Base-by-base conservation (phyloP, 2,888 invertebrate genomes). In the Fragum sueziense region DNA sequence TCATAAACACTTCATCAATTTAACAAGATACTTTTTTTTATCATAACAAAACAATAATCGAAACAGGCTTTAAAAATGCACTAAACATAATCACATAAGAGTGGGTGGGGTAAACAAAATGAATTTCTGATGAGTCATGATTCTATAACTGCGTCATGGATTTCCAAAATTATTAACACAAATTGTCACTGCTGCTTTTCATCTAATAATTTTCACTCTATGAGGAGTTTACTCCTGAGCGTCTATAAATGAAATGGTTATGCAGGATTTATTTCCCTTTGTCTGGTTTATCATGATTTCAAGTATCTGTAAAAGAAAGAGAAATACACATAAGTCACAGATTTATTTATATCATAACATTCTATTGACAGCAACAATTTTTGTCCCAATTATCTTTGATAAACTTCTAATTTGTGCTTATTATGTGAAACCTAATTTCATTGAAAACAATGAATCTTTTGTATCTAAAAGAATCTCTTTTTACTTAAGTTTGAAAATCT, bases 251-350 rank as follows among this genome's bases (percentile, higher is more conserved):
- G 54, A 31, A 54, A 57, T 54, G 37, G 7, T 27, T 17, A 29
- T 54, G 29, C 65, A 54, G 73, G 68, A 59, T 65, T n/a, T 74
- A 67, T 11, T 29, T 41, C 65, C 74, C 74, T 59, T 73, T 74
- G 74, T 74, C 74, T 37, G 52, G 57, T 68, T 74, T 33, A 83
- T 86, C 86, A 87, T 65, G 86, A 87, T 70, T 87, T 87, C 70
- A 87, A 80, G 75, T 87, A 87, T 69, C 86, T 87, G 80, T 69
- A 85, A 84, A 59, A 65, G 25, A 54, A 22, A 29, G 17, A n/a
- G n/a, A n/a, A n/a, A n/a, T n/a, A n/a, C n/a, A n/a, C n/a, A n/a
- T n/a, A n/a, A n/a, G n/a, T n/a, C n/a, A n/a, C n/a, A n/a, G n/a
- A n/a, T n/a, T n/a, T n/a, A n/a, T n/a, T n/a, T n/a, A n/a, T n/a